Evolutionary conservation across 2,888 invertebrate species (phyloP).

Genomic region (Drosophila emarginata): DNA sequence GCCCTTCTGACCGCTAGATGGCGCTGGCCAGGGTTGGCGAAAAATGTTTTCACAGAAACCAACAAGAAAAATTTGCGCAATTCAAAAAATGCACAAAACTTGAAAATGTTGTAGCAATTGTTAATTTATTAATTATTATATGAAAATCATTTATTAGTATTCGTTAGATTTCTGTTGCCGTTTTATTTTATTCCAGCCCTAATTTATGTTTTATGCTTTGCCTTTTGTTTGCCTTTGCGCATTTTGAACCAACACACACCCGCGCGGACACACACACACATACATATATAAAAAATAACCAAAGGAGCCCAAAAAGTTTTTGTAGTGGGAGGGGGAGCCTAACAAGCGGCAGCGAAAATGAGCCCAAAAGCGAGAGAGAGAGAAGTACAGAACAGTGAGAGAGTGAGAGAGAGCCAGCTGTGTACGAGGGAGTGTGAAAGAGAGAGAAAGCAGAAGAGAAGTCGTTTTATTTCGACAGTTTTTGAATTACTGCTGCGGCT

Average conservation of each 20-base stretch:
- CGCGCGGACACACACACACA: slow-evolving; percentile 12
- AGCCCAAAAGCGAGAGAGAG: slow-evolving; percentile 44
- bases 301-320: slow-evolving; percentile 55
- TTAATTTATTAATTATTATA: neutral
- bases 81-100: neutral
- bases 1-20: slow-evolving; percentile 14
- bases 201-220: slow-evolving; percentile 23
- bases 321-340: slow-evolving; percentile 24
- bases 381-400: slow-evolving; percentile 5
- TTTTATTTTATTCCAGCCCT: slow-evolving; percentile 32
- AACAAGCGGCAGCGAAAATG: slow-evolving; percentile 50
- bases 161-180: neutral
- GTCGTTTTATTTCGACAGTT: slow-evolving; percentile 75
- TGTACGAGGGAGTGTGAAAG: slow-evolving; percentile 7
- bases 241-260: slow-evolving; percentile 37
- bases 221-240: slow-evolving; percentile 39
- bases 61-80: slow-evolving; percentile 1
- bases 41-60: neutral
- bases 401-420: slow-evolving; percentile 5
- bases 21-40: slow-evolving; percentile 7
- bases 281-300: slow-evolving; percentile 57
- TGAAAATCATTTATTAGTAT: neutral
- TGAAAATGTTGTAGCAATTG: neutral
- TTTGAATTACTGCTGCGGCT: slow-evolving; percentile 57
- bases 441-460: slow-evolving; percentile 47